Conservation (phyloP, 2,797 vertebrate genomes). For the Alca torda region DNA sequence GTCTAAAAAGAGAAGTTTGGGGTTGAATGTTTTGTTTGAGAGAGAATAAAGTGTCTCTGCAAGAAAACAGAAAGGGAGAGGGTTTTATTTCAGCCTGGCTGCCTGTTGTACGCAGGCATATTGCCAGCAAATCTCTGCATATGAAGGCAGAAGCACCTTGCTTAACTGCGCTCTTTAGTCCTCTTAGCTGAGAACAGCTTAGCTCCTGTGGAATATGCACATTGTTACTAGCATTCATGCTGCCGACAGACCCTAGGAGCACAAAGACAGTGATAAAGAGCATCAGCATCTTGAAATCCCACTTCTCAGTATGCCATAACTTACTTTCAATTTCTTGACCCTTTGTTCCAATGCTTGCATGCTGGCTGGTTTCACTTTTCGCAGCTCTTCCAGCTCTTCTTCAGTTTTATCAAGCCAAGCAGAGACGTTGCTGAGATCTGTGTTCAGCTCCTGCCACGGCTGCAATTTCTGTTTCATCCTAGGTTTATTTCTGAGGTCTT, state of each 20-base stretch:
- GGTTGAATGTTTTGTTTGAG: background rate
- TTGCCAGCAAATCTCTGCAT: background rate
- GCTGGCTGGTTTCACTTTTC: conserved; percentile 65
- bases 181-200: background rate
- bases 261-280: background rate
- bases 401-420: conserved; percentile 84
- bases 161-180: background rate
- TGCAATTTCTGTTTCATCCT: conserved; percentile 73
- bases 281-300: background rate
- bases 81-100: background rate
- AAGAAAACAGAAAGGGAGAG: background rate
- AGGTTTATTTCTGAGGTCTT: conserved; percentile 70
- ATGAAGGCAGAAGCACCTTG: background rate
- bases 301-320: background rate
- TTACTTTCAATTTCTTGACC: conserved; percentile 85
- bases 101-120: background rate
- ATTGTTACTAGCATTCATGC: background rate
- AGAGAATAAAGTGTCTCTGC: background rate
- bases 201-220: background rate
- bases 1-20: background rate
- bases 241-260: background rate
- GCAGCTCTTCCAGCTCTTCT: conserved; percentile 82
- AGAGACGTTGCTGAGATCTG: conserved; percentile 82
- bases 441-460: conserved; percentile 84
- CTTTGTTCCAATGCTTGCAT: conserved; percentile 77